Evolutionary conservation across 2,888 invertebrate species (phyloP), one percentile per base, ranked within the genome.

Genomic region (Ornithoptera priamus): DNA sequence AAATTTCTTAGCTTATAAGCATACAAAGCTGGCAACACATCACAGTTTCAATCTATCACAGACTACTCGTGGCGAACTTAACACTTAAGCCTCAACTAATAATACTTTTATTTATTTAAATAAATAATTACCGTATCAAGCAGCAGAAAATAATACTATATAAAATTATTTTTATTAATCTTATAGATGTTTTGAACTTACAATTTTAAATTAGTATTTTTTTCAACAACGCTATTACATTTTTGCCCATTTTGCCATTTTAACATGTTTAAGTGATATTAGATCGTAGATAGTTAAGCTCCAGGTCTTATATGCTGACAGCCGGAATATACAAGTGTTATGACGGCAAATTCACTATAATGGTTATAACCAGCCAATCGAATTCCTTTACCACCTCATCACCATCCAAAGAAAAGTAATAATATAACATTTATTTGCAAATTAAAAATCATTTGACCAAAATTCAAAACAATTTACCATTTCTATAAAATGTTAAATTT

Each of bases 41-140:
- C 87, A 87, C 88, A 88, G 85, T 79, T 85, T 77, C 71, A 78
- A 76, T 78, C 83, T 87, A 88, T 86, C 87, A 88, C 88, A 88
- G 85, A 78, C 83, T 75, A 71, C 59, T 70, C 65, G 67, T 73
- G 65, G 63, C 68, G 36, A 61, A 58, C 63, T 67, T 58, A 68
- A 59, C 7, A 62, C 2, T 50, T n/a, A 20, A 18, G 24, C 17
- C 6, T 17, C 60, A 60, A 60, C 24, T 30, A 24, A 46, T 10
- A 24, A 30, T 30, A 30, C 22, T 22, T 22, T 30, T 30, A 30
- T 3, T 62, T 62, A 22, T 60, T 15, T 57, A 50, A 15, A 24
- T 42, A 46, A 50, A 62, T 17, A 22, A 17, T 22, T 3, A 22
- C 24, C 24, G 62, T 6, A 46, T 46, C 20, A 46, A 62, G 62